Evolutionary conservation across 2,113 vertebrate species (phyloP).

Genomic region (Crotalus viridis): DNA sequence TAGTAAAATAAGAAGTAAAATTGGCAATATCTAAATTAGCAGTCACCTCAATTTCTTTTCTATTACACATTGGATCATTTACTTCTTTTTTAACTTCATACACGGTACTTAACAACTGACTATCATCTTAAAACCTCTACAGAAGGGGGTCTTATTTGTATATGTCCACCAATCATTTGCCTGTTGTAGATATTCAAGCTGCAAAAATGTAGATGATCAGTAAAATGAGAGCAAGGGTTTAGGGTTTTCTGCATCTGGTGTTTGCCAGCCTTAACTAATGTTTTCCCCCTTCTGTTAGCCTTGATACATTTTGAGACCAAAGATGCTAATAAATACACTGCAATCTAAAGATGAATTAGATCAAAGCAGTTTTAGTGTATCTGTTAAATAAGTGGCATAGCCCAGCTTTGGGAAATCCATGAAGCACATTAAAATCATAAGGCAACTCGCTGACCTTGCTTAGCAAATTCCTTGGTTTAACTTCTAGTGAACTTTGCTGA

Average conservation of each 20-base stretch:
- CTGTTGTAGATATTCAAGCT: too few relatives aligned
- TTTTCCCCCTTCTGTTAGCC: constrained; percentile 8
- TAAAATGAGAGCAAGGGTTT: too few relatives aligned
- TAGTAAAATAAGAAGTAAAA: not conserved
- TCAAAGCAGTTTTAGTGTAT: constrained; percentile 32
- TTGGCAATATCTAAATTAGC: not conserved
- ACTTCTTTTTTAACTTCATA: constrained; percentile 1
- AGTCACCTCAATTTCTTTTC: not conserved
- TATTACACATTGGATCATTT: not conserved
- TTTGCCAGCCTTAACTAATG: too few relatives aligned
- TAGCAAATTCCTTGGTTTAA: constrained; percentile 21
- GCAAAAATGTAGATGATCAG: too few relatives aligned
- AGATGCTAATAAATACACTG: constrained; percentile 26
- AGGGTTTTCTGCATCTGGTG: too few relatives aligned
- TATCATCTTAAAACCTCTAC: constrained; percentile 4
- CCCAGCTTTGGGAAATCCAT: constrained; percentile 37
- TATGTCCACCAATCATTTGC: not conserved
- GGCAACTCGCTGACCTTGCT: constrained; percentile 33
- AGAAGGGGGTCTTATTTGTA: constrained; percentile 18
- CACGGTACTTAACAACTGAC: not conserved
- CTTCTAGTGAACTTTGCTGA: constrained; percentile 38
- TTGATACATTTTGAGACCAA: constrained; percentile 19
- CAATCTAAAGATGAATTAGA: constrained; percentile 42
- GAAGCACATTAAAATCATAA: constrained; percentile 8
- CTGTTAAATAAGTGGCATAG: constrained; percentile 48